A percentile compares a stretch with the other conserved stretches of the same genome.
Evolutionary conservation across 2,113 vertebrate genomes (phyloP).

Genomic region (Maylandia zebra): DNA sequence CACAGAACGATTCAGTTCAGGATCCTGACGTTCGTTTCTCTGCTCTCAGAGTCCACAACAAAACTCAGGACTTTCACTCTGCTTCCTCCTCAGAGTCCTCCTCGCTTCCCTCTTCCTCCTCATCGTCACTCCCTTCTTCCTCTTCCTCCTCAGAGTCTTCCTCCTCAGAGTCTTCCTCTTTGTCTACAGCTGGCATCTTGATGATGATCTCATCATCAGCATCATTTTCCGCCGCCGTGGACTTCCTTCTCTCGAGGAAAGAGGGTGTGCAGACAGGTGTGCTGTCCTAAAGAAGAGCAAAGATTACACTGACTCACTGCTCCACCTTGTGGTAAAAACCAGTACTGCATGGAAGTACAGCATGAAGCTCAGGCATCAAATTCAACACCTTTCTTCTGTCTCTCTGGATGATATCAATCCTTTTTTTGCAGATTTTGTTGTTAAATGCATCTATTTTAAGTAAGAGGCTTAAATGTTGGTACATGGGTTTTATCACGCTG

Average conservation of each 20-base stretch:
- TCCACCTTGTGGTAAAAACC: background rate
- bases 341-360: background rate
- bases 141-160: background rate
- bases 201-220: constrained; percentile 70
- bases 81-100: background rate
- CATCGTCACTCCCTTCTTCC: background rate
- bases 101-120: background rate
- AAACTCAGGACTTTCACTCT: background rate
- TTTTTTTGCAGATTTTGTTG: background rate
- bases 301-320: background rate
- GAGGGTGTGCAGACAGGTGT: constrained; percentile 88
- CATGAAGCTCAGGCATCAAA: background rate
- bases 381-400: background rate
- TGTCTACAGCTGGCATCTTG: constrained; percentile 46
- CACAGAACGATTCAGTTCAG: background rate
- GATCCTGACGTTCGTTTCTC: background rate
- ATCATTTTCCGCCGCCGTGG: constrained; percentile 28
- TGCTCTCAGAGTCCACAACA: background rate
- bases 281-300: constrained; percentile 58
- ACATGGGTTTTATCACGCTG: constrained; percentile 60
- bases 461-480: constrained; percentile 34
- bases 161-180: constrained; percentile 20
- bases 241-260: constrained; percentile 79
- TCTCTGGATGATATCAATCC: background rate
- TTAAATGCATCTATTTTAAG: background rate